Percentiles rank a stretch among this genome's conserved stretches.
phyloP scores from a whole-genome alignment of 64 coral and sea anemone genomes.

The Porites australiensis region DNA sequence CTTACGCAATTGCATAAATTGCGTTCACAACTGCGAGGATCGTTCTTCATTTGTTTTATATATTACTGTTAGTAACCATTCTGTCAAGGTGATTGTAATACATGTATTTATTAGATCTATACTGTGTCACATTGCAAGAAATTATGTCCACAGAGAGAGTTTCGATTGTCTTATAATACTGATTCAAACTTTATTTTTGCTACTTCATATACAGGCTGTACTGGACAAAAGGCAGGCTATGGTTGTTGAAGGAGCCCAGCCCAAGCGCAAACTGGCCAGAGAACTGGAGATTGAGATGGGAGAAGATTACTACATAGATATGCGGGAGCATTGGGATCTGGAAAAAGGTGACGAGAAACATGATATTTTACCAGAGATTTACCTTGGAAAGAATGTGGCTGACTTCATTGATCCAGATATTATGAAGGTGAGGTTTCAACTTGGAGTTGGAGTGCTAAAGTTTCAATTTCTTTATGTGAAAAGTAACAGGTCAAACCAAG shows the following conservation, averaged over 20 bases:
- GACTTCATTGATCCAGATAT: slow-evolving; percentile 97
- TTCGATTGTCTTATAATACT: no score
- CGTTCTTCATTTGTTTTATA: no score
- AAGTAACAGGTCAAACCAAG: no score
- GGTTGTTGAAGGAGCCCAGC: slow-evolving; percentile 70
- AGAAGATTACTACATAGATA: slow-evolving; percentile 91
- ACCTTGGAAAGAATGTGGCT: slow-evolving; percentile 95
- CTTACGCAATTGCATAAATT: no score
- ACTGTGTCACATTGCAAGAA: no score
- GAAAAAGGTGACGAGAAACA: slow-evolving; percentile 75
- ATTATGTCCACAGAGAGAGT: no score
- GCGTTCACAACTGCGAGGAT: no score
- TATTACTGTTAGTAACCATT: no score
- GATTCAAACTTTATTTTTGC: background rate
- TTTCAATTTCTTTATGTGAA: background rate
- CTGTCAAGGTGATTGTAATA: no score
- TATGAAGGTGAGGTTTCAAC: no score
- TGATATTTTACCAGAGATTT: slow-evolving; percentile 94
- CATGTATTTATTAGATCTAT: no score
- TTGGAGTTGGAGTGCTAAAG: background rate
- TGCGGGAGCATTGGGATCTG: slow-evolving; percentile 94
- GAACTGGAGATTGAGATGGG: slow-evolving; percentile 89
- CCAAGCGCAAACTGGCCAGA: slow-evolving; percentile 87
- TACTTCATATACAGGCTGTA: slow-evolving; percentile 49
- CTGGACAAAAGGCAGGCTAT: slow-evolving; percentile 87